Percentiles rank a stretch among this genome's conserved stretches.
These are phyloP conservation scores for Torymus texanus DNA, from an alignment of 2,888 invertebrate species.

Conservation along the genomic window DNA sequence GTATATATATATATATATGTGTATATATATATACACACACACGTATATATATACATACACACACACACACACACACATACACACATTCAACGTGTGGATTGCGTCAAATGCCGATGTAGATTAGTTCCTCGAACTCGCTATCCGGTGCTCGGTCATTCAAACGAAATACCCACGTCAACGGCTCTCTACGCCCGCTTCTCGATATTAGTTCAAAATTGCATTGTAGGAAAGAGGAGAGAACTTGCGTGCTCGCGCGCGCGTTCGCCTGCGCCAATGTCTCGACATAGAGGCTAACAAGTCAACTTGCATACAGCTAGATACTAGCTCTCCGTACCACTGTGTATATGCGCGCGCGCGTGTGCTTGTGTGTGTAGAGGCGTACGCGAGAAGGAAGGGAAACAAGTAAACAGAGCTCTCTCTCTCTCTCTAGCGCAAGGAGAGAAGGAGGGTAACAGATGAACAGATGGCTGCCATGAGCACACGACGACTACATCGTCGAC, in stretches of 20 bases:
- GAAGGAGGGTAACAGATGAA: slow-evolving; percentile 6
- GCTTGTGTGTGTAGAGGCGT: neutral
- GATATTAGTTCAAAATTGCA: slow-evolving; percentile 51
- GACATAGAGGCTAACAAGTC: slow-evolving; percentile 47
- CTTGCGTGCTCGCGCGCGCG: neutral
- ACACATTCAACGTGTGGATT: slow-evolving; percentile 36
- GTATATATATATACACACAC: no score
- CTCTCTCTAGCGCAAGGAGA: neutral
- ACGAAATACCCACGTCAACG: slow-evolving; percentile 43
- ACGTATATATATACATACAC: no score
- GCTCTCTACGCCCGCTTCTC: slow-evolving; percentile 23
- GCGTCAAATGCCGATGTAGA: slow-evolving; percentile 59
- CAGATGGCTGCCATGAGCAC: slow-evolving; percentile 37
- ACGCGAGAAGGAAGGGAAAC: slow-evolving; percentile 24
- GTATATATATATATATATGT: no score
- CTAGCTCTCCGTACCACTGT: no score
- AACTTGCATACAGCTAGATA: slow-evolving; percentile 17
- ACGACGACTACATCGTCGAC: neutral
- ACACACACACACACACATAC: no score
- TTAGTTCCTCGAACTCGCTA: slow-evolving; percentile 57
- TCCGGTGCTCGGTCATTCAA: slow-evolving; percentile 21
- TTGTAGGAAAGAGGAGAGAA: slow-evolving; percentile 22
- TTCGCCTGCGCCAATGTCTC: slow-evolving; percentile 11
- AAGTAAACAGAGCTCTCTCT: slow-evolving; percentile 21
- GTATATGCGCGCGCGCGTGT: no score